Conservation (phyloP, 1,140 invertebrate genomes). For the Ruditapes philippinarum region DNA sequence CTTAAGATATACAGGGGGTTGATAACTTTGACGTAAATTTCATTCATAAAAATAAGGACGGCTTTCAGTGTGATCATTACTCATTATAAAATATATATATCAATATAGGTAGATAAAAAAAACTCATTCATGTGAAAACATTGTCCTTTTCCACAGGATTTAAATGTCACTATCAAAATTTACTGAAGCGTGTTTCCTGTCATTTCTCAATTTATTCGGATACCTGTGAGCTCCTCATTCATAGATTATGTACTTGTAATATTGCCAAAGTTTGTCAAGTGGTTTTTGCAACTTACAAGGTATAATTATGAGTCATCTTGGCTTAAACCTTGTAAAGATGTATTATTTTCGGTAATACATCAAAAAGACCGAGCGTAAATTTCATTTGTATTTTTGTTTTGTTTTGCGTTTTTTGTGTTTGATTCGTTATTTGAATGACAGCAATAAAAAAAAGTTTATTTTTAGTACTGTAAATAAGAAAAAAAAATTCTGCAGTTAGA, state of each 20-base stretch:
- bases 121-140: neutral
- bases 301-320: neutral
- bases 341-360: neutral
- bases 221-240: constrained; percentile 17
- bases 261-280: constrained; percentile 22
- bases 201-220: neutral
- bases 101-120: neutral
- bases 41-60: neutral
- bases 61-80: neutral
- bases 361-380: too few species aligned
- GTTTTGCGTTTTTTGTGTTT: too few species aligned
- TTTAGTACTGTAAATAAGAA: too few species aligned
- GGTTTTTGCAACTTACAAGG: constrained; percentile 3
- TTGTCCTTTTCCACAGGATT: neutral
- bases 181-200: constrained; percentile 8
- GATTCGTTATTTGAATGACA: too few species aligned
- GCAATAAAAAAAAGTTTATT: too few species aligned
- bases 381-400: too few species aligned
- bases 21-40: too few species aligned
- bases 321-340: constrained; percentile 2
- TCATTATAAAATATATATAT: neutral
- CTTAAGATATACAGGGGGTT: too few species aligned
- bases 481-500: too few species aligned
- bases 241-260: constrained; percentile 23
- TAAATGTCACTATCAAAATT: neutral